Percentiles rank a stretch among this genome's conserved stretches.
Conservation (phyloP, 2,888 invertebrate genomes). For the Lathronympha strigana region DNA sequence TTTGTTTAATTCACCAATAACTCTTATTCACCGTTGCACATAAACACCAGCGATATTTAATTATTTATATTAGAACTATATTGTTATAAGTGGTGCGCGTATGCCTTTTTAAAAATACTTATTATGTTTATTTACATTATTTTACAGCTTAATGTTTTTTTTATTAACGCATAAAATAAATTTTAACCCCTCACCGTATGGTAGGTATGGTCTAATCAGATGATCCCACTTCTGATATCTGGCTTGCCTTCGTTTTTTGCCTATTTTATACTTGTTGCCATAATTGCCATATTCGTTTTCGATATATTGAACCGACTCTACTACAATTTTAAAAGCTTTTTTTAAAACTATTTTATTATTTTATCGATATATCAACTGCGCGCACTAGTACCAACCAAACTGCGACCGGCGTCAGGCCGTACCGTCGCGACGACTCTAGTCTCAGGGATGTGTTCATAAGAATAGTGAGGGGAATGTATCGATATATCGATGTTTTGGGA, state of each 20-base stretch:
- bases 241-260: too few species aligned
- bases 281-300: too few species aligned
- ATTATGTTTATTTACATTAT: background rate
- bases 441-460: conserved; percentile 39
- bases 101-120: background rate
- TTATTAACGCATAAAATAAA: background rate
- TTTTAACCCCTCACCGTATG: too few species aligned
- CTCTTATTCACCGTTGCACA: conserved; percentile 20
- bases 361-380: conserved; percentile 3
- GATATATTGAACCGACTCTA: background rate
- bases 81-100: conserved; percentile 31
- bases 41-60: conserved; percentile 23
- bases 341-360: background rate
- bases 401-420: conserved; percentile 37
- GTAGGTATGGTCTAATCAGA: too few species aligned
- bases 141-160: background rate
- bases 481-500: background rate
- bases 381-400: conserved; percentile 34
- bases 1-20: too few species aligned
- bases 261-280: too few species aligned
- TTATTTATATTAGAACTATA: conserved; percentile 42
- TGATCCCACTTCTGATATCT: too few species aligned
- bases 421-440: conserved; percentile 40
- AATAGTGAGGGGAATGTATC: conserved; percentile 32
- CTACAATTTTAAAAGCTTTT: background rate